phyloP scores from a whole-genome alignment of 2,113 vertebrate genomes.

The Caranx melampygus region DNA sequence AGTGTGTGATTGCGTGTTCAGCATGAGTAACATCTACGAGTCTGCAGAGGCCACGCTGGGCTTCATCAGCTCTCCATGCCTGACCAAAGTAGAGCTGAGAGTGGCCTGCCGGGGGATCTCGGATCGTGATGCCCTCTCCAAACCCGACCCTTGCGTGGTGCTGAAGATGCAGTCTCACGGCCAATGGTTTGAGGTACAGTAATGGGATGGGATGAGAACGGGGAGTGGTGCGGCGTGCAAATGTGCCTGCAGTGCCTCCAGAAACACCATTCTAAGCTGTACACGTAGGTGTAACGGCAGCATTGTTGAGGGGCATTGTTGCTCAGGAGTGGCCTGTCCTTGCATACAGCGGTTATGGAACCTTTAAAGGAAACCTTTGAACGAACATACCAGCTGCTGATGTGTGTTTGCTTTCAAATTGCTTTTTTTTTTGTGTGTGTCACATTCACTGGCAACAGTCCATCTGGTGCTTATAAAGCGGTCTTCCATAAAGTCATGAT shows the following conservation, averaged over 20 bases:
- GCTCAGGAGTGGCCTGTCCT: conserved; percentile 24
- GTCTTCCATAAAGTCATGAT: neutral
- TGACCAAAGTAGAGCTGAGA: conserved; percentile 89
- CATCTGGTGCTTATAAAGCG: neutral
- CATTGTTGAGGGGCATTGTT: neutral
- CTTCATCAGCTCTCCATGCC: conserved; percentile 88
- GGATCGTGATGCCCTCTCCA: conserved; percentile 87
- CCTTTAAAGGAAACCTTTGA: conserved; percentile 1
- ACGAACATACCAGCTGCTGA: neutral
- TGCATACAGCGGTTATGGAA: conserved; percentile 3
- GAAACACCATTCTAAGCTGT: neutral
- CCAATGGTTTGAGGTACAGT: conserved; percentile 89
- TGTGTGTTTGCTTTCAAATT: neutral
- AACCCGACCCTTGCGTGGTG: conserved; percentile 89
- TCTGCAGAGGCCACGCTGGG: conserved; percentile 86
- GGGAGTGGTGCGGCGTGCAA: too few relatives aligned
- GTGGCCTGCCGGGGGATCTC: conserved; percentile 89
- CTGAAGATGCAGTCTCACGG: conserved; percentile 90
- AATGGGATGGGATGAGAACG: neutral
- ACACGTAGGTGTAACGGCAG: conserved; percentile 14
- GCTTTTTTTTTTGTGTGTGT: neutral
- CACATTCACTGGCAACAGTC: neutral
- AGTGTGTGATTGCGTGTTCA: conserved; percentile 68
- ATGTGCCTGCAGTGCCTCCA: neutral
- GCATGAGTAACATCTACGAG: conserved; percentile 86